Base-by-base conservation (phyloP, 92 coral and sea anemone species). In the Umimayanthus kanabou region DNA sequence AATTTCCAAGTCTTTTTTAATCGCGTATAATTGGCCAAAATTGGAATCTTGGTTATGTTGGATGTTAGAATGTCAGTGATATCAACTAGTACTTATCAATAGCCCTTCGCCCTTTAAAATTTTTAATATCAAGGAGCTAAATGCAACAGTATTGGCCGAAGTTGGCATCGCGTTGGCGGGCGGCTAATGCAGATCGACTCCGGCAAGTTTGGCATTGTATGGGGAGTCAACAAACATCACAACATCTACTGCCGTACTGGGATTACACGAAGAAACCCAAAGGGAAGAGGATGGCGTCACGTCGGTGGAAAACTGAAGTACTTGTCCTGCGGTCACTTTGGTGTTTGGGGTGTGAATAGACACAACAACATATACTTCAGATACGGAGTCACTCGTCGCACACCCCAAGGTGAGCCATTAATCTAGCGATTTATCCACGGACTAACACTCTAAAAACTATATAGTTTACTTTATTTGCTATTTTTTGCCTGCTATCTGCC, bases 221-320 rank as follows among this genome's bases (percentile, higher is more conserved):
- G 92, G 83, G 92, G 92, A 79, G 73, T 90, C 29, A 90, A 70
- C 80, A 84, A 15, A 65, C 22, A 75, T 30, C 75, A 65, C 15
- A 65, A 73, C 4, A 85, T 90, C 71, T 73, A 47, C 18, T 90
- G 89, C 50, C 92, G 92, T 10, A 80, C 85, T 37, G 92, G 91
- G 9, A 76, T 89, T 73, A 89, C 91, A 9, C 20, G 39, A 39
- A 80, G 47, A 47, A 39, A 57, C 40, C 57, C 28, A 57, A 76
- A 64, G 28, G 80, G 73, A 18, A 49, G 66, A 10, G 78, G 76
- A 33, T 87, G 89, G 89, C 40, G 76, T n/a, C 80, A 73, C 30
- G 83, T 86, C 5, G 45, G 76, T 4, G 75, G 76, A 49, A 20
- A 40, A 6, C 40, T 82, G 6, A 82, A 82, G 5, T 69, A 82